A percentile compares a stretch with the other conserved stretches of the same genome.
phyloP scores from a whole-genome alignment of 1,140 invertebrate species.

The Papilio aristodemus region DNA sequence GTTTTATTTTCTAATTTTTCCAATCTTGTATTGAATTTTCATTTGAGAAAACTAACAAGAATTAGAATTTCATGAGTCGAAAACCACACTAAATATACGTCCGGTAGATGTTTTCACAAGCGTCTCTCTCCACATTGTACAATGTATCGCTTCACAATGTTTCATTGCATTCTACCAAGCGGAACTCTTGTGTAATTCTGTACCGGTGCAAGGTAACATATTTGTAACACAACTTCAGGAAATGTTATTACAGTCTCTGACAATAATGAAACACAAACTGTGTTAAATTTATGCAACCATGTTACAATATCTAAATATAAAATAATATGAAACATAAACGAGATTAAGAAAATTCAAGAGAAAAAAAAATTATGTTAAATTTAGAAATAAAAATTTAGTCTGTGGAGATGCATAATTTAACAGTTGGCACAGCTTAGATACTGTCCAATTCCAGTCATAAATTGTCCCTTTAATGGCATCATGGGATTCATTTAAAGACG shows the following conservation, averaged over 20 bases:
- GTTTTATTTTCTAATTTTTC: background rate
- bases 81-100: background rate
- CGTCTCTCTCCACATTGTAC: background rate
- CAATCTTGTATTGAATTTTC: background rate
- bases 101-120: background rate
- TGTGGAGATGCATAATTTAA: background rate
- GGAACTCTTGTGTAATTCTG: background rate
- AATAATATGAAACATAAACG: no score
- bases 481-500: constrained; percentile 16
- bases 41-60: background rate
- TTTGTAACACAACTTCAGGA: background rate
- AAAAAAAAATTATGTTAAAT: no score
- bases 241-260: background rate
- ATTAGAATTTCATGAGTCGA: constrained; percentile 2
- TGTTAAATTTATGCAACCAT: background rate
- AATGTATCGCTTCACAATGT: background rate
- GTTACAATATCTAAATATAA: no score
- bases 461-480: constrained; percentile 6
- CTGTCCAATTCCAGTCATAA: background rate
- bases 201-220: background rate
- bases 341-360: no score
- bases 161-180: background rate
- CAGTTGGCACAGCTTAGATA: background rate
- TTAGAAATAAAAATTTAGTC: background rate
- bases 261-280: background rate